Evolutionary conservation across 2,113 vertebrate genomes (phyloP).

Genomic region (Saccopteryx leptura): DNA sequence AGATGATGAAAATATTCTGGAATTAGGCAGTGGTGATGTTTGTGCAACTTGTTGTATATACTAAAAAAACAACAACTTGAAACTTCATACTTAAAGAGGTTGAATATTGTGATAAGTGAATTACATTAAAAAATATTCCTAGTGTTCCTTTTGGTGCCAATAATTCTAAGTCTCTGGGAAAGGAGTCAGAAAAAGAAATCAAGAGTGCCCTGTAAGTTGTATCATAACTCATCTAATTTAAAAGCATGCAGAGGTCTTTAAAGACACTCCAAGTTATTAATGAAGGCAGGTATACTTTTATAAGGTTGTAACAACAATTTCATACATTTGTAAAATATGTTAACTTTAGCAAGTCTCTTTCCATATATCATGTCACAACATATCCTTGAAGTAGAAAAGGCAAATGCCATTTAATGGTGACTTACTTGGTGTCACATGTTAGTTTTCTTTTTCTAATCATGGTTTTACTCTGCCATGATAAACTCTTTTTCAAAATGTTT

Average conservation of each 20-base stretch:
- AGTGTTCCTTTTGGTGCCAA: background rate
- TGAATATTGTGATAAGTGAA: background rate
- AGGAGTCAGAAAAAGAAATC: constrained; percentile 59
- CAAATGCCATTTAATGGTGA: background rate
- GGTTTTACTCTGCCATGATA: background rate
- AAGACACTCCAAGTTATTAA: constrained; percentile 3
- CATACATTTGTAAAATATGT: background rate
- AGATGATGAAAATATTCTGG: constrained; percentile 45
- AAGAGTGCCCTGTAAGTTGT: constrained; percentile 29
- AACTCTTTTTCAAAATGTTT: no score
- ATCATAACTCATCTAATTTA: constrained; percentile 38
- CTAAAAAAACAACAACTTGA: background rate
- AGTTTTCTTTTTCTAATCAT: background rate
- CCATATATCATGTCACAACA: background rate
- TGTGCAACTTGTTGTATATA: constrained; percentile 37
- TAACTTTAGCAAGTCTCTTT: background rate
- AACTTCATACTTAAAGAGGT: background rate
- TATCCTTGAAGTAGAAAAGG: background rate
- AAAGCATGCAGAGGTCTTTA: constrained; percentile 39
- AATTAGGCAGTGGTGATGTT: constrained; percentile 48
- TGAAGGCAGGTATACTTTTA: constrained; percentile 10
- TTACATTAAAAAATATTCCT: constrained; percentile 15
- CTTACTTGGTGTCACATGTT: background rate
- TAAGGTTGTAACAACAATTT: background rate
- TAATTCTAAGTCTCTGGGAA: constrained; percentile 48